Evolutionary conservation across 2,888 invertebrate genomes (phyloP), one percentile per base, ranked within the genome.

Genomic region (Perizoma flavofasciatum): DNA sequence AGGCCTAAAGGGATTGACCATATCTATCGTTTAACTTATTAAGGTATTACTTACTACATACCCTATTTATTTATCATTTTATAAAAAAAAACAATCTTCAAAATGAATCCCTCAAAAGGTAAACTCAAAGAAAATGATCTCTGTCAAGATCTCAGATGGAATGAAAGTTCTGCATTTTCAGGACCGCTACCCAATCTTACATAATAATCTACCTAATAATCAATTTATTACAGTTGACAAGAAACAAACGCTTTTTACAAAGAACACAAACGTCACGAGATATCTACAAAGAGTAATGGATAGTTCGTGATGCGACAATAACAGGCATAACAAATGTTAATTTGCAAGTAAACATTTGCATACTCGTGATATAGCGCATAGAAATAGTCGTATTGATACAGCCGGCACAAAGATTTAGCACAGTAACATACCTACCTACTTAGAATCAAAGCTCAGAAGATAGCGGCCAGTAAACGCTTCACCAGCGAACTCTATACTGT

Each of bases 341-440:
- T 79, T 71, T 68, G 73, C 64, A 76, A 73, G 76, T 79, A 74
- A 71, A 72, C 67, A 85, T 84, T 82, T 73, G 75, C 82, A 85
- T 82, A 81, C 48, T 77, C 83, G 78, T 82, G 81, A 75, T 73
- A 68, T 68, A 64, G 22, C 22, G 81, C 80, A 84, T 83, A 82
- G 77, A 76, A 84, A 84, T 85, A 65, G 69, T 75, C 67, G 70
- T 70, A 82, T 85, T 81, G 74, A 77, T 73, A 65, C 73, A 76
- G 22, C 22, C 22, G 3, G 67, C 74, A 71, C 64, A 71, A 70
- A 66, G 59, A 55, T 43, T 37, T 44, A 44, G 8, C 10, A 39
- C 39, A 1, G 55, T 43, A 47, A 41, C 33, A 40, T 35, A 49
- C 35, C 22, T 22, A 22, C 22, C 22, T 22, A 22, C 22, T 22